phyloP scores from a whole-genome alignment of 2,797 vertebrate species.

The Chrosomus eos region DNA sequence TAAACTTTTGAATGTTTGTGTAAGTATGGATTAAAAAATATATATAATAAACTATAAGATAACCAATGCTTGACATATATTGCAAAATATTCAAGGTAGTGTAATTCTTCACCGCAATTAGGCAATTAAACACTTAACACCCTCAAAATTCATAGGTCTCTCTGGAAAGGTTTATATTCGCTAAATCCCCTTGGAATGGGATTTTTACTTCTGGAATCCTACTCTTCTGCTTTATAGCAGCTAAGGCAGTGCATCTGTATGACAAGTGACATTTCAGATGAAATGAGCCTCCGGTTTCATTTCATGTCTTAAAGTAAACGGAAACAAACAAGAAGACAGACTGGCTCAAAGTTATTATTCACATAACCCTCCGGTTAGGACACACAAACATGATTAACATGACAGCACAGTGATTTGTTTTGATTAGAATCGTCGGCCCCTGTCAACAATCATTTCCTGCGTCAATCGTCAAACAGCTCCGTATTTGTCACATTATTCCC shows the following conservation, averaged over 20 bases:
- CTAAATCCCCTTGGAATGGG: background rate
- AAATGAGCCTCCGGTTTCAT: constrained; percentile 9
- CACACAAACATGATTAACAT: constrained; percentile 62
- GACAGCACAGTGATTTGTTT: constrained; percentile 64
- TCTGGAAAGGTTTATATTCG: background rate
- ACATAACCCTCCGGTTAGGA: constrained; percentile 56
- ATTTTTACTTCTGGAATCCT: background rate
- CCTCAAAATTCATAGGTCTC: background rate
- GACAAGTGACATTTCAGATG: constrained; percentile 35
- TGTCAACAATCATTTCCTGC: constrained; percentile 38
- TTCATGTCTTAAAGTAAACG: constrained; percentile 6
- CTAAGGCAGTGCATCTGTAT: background rate
- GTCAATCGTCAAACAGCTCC: constrained; percentile 44
- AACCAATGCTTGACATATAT: background rate
- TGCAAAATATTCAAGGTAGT: background rate
- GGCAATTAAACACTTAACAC: background rate
- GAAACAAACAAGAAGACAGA: constrained; percentile 16
- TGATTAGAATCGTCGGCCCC: constrained; percentile 58
- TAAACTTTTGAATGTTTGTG: background rate
- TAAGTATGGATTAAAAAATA: too few species aligned
- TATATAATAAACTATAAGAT: background rate
- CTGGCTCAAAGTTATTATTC: constrained; percentile 28
- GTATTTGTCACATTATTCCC: constrained; percentile 43
- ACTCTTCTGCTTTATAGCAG: background rate
- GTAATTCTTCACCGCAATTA: background rate